A percentile compares a stretch with the other conserved stretches of the same genome.
Conservation (phyloP, 2,797 vertebrate species). For the Streptopelia turtur region DNA sequence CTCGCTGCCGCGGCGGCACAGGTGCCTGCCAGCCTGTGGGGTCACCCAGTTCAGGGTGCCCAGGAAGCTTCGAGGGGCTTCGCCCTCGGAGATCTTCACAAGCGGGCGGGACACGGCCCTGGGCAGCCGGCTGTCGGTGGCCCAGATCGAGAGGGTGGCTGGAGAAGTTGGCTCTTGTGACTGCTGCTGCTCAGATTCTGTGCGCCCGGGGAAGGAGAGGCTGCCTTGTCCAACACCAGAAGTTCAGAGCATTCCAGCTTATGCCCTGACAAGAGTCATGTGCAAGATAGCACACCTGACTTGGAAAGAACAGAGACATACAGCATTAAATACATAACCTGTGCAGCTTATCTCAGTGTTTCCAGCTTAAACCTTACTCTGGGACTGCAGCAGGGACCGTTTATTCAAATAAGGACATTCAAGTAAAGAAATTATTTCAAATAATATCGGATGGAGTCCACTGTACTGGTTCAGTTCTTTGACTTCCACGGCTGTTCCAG, state of each 20-base stretch:
- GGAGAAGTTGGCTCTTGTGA: neutral
- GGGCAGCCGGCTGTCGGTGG: neutral
- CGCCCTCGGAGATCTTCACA: neutral
- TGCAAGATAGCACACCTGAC: neutral
- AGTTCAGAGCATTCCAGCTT: neutral
- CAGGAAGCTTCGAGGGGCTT: neutral
- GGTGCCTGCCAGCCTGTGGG: neutral
- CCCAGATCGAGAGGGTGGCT: neutral
- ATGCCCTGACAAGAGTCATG: accelerated
- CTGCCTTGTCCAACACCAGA: accelerated
- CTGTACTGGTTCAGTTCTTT: neutral
- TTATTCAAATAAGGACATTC: neutral
- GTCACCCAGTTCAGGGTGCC: too few species aligned
- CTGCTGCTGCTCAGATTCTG: accelerated
- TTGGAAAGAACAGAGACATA: neutral
- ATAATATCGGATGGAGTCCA: accelerated
- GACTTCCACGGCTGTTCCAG: neutral
- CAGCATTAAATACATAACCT: neutral
- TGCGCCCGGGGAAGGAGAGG: neutral
- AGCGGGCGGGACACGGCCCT: neutral
- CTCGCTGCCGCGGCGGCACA: neutral
- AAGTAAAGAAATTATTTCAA: neutral
- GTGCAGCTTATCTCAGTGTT: neutral
- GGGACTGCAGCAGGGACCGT: neutral
- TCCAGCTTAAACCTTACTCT: neutral